A percentile compares a stretch with the other conserved stretches of the same genome.
Evolutionary conservation across 2,888 invertebrate species (phyloP).

Genomic region (Aporophyla lueneburgensis): DNA sequence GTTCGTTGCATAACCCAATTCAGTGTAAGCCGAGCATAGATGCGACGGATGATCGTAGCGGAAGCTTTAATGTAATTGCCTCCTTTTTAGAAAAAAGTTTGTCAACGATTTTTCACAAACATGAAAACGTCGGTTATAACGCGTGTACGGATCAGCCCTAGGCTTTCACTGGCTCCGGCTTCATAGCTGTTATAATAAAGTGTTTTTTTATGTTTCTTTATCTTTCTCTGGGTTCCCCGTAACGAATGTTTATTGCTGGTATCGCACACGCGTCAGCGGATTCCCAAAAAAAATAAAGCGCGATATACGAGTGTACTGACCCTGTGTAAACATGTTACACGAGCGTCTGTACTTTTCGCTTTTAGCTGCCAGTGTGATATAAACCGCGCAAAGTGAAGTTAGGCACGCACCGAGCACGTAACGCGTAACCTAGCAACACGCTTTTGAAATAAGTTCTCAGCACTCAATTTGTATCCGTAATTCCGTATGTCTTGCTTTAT

Average conservation of each 20-base stretch:
- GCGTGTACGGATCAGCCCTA: constrained; percentile 45
- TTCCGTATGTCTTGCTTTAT: constrained; percentile 53
- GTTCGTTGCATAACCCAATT: constrained; percentile 72
- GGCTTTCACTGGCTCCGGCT: constrained; percentile 42
- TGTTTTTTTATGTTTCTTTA: constrained; percentile 65
- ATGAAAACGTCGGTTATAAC: constrained; percentile 54
- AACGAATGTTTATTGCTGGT: constrained; percentile 77
- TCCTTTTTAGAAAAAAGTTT: constrained; percentile 66
- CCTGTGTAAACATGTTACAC: constrained; percentile 72
- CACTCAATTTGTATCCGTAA: constrained; percentile 36
- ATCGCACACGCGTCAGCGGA: constrained; percentile 73
- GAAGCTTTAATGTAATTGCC: constrained; percentile 66
- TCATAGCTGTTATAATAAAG: constrained; percentile 61
- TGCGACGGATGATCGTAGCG: constrained; percentile 65
- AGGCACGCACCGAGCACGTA: constrained; percentile 63
- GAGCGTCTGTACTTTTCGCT: constrained; percentile 62
- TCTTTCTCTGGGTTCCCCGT: constrained; percentile 63
- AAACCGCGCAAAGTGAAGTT: constrained; percentile 61
- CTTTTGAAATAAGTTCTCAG: constrained; percentile 49
- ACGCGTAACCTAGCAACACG: constrained; percentile 46
- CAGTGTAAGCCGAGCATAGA: constrained; percentile 73
- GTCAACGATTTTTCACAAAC: constrained; percentile 60
- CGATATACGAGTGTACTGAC: constrained; percentile 69
- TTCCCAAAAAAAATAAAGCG: constrained; percentile 72
- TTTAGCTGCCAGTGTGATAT: constrained; percentile 60